Conservation (phyloP, 1,140 invertebrate genomes). For the Asobara japonica region DNA sequence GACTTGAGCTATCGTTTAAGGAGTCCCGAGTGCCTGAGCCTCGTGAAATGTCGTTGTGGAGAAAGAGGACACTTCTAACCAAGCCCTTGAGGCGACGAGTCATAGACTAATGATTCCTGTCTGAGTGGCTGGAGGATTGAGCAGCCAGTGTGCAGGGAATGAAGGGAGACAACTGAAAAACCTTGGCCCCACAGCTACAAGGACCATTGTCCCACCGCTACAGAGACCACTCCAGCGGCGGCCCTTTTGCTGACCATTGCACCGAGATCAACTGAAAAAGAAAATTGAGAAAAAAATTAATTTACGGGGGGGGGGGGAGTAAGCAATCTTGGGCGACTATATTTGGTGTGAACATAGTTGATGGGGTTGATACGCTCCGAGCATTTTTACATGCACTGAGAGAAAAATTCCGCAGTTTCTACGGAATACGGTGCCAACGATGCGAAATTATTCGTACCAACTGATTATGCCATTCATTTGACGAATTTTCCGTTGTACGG, state of each 20-base stretch:
- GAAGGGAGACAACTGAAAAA: constrained; percentile 13
- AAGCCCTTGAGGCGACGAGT: neutral
- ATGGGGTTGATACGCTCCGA: no score
- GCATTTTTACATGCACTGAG: no score
- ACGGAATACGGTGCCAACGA: no score
- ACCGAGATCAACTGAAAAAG: neutral
- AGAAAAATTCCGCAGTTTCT: no score
- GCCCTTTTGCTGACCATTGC: constrained; percentile 16
- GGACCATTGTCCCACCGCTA: constrained; percentile 12
- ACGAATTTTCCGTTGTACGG: no score
- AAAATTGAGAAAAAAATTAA: no score
- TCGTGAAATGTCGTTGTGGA: constrained; percentile 1
- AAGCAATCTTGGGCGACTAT: no score
- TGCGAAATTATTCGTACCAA: no score
- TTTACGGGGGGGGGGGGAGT: no score
- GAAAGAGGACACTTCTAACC: constrained; percentile 8
- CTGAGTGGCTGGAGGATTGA: constrained; percentile 9
- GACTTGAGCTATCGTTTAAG: constrained; percentile 1
- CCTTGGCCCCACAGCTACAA: constrained; percentile 6
- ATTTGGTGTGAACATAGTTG: no score
- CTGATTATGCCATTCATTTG: no score
- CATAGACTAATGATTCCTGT: constrained; percentile 17
- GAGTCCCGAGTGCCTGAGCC: neutral
- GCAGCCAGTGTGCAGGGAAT: constrained; percentile 31
- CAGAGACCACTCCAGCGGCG: constrained; percentile 6